Evolutionary conservation across 2,888 invertebrate genomes (phyloP).

Genomic region (Erebia epiphron): DNA sequence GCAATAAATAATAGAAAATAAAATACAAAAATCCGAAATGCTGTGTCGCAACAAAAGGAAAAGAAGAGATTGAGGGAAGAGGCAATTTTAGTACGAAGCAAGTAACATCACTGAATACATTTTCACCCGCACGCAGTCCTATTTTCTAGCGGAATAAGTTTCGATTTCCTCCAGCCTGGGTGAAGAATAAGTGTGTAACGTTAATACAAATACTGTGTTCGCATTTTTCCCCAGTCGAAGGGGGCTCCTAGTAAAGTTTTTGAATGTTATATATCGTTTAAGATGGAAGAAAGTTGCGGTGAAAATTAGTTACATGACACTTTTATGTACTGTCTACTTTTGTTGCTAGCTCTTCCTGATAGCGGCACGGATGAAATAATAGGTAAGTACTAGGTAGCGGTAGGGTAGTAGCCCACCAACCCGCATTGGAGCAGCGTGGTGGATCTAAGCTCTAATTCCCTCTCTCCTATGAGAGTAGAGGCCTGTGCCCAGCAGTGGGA

Average conservation of each 20-base stretch:
- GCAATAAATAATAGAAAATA: constrained; percentile 52
- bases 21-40: constrained; percentile 60
- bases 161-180: constrained; percentile 32
- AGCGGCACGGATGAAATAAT: no score
- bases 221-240: constrained; percentile 50
- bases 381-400: no score
- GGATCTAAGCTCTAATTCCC: no score
- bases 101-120: constrained; percentile 47
- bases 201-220: constrained; percentile 59
- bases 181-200: constrained; percentile 44
- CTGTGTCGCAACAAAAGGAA: constrained; percentile 60
- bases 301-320: constrained; percentile 46
- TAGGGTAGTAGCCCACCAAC: no score
- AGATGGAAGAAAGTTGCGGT: constrained; percentile 43
- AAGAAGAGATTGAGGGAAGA: constrained; percentile 65
- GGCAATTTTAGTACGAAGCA: constrained; percentile 69
- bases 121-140: constrained; percentile 44
- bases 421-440: no score
- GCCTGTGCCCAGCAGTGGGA: no score
- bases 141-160: constrained; percentile 42
- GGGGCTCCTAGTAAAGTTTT: constrained; percentile 52
- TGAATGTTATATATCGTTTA: constrained; percentile 57
- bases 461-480: no score
- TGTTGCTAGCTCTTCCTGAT: no score
- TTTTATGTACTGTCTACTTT: constrained; percentile 26